Conservation (phyloP, 2,888 invertebrate genomes). For the Apamea crenata region DNA sequence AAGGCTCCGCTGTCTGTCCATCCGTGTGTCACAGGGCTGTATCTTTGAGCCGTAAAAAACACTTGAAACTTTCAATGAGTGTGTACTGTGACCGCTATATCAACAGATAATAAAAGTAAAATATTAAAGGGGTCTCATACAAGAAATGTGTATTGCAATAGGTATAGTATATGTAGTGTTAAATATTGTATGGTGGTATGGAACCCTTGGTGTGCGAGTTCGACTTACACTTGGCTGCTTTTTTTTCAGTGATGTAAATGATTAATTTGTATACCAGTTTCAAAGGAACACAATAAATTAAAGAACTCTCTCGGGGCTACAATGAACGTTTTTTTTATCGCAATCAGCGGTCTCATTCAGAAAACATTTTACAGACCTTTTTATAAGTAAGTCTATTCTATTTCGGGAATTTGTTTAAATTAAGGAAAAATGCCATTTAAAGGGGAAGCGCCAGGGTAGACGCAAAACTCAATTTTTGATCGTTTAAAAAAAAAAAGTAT, state of each 20-base stretch:
- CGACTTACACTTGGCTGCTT: not conserved
- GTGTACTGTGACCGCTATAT: no score
- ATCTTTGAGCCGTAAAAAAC: no score
- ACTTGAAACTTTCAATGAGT: no score
- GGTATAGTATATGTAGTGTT: no score
- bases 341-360: constrained; percentile 48
- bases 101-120: no score
- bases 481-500: not conserved
- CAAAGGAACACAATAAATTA: constrained; percentile 44
- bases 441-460: no score
- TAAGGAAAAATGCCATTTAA: constrained; percentile 17
- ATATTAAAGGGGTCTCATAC: not conserved
- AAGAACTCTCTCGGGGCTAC: constrained; percentile 13
- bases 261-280: constrained; percentile 20
- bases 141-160: no score
- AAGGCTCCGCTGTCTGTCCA: not conserved
- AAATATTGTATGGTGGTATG: not conserved
- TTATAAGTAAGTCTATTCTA: constrained; percentile 16
- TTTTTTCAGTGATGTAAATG: constrained; percentile 1
- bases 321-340: constrained; percentile 36
- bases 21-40: no score
- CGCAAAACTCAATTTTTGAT: no score
- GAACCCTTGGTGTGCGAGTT: not conserved
- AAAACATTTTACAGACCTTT: constrained; percentile 16
- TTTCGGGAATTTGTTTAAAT: not conserved